These are phyloP conservation scores for Cephus pulcher DNA, from an alignment of 2,888 invertebrate species.

Conservation along the genomic window DNA sequence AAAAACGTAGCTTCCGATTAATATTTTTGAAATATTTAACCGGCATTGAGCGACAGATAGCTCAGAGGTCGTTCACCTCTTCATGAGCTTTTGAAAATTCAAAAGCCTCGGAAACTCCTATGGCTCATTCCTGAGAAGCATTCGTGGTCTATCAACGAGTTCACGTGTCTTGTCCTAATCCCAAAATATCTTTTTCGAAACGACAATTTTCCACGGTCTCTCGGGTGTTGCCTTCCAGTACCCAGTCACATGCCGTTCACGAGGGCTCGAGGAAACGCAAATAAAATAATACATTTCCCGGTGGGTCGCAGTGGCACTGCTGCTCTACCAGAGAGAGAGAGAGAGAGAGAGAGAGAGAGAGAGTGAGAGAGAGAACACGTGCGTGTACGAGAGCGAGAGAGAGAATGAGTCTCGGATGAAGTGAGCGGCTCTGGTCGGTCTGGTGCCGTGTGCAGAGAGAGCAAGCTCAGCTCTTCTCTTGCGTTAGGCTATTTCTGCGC, in stretches of 20 bases:
- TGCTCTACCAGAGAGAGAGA: background rate
- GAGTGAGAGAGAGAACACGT: background rate
- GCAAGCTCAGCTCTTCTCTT: conserved; percentile 59
- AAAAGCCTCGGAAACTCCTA: background rate
- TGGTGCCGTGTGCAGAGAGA: conserved; percentile 69
- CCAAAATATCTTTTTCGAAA: conserved; percentile 17
- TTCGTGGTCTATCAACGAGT: background rate
- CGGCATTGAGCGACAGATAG: background rate
- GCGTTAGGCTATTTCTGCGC: conserved; percentile 69
- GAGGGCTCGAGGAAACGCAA: conserved; percentile 10
- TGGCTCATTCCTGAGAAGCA: background rate
- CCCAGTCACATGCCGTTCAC: conserved; percentile 12
- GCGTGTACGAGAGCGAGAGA: conserved; percentile 25
- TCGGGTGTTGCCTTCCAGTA: conserved; percentile 2
- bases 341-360: background rate
- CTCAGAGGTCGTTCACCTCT: conserved; percentile 12
- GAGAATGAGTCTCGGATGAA: background rate
- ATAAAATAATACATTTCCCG: conserved; percentile 18
- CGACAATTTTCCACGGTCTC: conserved; percentile 16
- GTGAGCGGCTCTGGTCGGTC: conserved; percentile 11
- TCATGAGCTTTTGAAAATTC: conserved; percentile 4
- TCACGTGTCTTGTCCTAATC: conserved; percentile 1
- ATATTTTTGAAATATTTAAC: conserved; percentile 5
- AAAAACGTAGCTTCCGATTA: background rate
- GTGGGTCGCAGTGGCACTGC: background rate